Evolutionary conservation across 2,797 vertebrate genomes (phyloP).

Genomic region (Manis javanica): DNA sequence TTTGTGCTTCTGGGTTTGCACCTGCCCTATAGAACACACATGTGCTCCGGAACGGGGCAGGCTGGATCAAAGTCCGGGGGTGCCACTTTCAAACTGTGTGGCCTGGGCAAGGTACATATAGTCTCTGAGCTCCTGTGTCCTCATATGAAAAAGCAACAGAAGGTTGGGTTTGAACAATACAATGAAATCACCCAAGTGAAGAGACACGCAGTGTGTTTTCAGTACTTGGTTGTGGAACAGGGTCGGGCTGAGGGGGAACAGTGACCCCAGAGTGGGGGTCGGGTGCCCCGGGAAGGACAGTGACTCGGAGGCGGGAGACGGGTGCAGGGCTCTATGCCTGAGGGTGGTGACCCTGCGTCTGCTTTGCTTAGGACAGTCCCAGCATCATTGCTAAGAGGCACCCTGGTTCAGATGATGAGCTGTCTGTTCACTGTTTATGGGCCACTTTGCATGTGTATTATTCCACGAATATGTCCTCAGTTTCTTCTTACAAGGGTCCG

Average conservation of each 20-base stretch:
- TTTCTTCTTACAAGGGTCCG: not conserved
- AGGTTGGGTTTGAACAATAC: not conserved
- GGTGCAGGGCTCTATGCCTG: not conserved
- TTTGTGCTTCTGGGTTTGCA: not conserved
- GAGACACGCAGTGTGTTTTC: accelerated
- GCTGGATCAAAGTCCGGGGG: not conserved
- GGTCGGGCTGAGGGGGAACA: not conserved
- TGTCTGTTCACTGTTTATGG: not conserved
- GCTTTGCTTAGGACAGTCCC: not conserved
- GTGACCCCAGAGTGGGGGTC: not conserved
- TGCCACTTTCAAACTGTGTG: not conserved
- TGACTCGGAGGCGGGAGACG: accelerated
- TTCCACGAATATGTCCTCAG: accelerated
- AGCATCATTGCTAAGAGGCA: not conserved
- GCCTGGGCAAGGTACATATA: not conserved
- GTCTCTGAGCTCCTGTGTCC: not conserved
- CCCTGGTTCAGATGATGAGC: not conserved
- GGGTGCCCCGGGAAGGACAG: not conserved
- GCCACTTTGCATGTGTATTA: too few relatives aligned
- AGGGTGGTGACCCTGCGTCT: not conserved
- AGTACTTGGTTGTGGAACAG: not conserved
- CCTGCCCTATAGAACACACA: accelerated
- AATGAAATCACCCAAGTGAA: not conserved
- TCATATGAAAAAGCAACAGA: not conserved
- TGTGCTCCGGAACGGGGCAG: not conserved